Conservation (phyloP, 2,113 vertebrate species). For the Campylomormyrus numenius region DNA sequence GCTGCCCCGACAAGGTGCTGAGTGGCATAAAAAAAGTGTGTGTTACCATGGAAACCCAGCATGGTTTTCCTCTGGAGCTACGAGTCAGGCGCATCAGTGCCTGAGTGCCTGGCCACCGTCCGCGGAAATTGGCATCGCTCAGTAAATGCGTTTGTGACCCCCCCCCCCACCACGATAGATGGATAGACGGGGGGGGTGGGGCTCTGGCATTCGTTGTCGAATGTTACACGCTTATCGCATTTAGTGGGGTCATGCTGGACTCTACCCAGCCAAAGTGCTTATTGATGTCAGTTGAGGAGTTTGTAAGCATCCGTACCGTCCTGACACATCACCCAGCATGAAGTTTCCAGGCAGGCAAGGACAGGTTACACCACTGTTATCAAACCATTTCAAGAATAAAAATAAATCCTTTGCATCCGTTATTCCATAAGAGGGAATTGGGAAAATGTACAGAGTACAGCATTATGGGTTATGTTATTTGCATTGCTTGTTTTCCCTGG, state of each 20-base stretch:
- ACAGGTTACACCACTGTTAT: background rate
- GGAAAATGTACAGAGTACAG: background rate
- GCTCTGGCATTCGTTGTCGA: background rate
- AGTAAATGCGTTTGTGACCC: background rate
- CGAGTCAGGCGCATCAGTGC: background rate
- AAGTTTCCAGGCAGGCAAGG: background rate
- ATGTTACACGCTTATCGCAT: background rate
- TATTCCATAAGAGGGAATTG: background rate
- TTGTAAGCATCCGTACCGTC: background rate
- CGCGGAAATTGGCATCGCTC: background rate
- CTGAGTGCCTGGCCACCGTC: background rate
- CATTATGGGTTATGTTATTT: background rate
- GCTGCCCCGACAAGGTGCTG: background rate
- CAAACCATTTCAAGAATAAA: background rate
- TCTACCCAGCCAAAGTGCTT: background rate
- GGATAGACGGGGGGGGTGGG: background rate
- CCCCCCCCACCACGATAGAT: background rate
- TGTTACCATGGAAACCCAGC: slow-evolving; percentile 20
- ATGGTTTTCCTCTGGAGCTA: background rate
- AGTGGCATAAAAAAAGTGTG: background rate
- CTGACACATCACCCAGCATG: background rate
- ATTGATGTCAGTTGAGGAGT: background rate
- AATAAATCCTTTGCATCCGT: background rate
- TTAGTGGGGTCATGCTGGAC: background rate
- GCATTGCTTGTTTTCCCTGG: background rate